phyloP scores from a whole-genome alignment of 1,140 invertebrate genomes.

The Atopsyche davidsoni region DNA sequence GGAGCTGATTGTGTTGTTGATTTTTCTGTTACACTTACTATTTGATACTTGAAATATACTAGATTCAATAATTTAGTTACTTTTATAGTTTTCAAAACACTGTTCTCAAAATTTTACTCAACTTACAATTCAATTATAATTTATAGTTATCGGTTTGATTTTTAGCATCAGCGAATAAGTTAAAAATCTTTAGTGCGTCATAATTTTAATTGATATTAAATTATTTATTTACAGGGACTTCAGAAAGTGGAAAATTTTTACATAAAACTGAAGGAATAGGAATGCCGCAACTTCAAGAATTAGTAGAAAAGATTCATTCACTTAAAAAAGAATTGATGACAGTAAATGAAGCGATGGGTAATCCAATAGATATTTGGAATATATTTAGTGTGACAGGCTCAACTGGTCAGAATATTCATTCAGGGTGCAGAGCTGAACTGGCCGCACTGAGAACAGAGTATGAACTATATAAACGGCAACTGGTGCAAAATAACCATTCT shows the following conservation, averaged over 20 bases:
- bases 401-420: conserved; percentile 39
- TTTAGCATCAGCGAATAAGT: too few species aligned
- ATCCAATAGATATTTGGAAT: conserved; percentile 47
- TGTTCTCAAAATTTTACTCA: too few species aligned
- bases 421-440: conserved; percentile 41
- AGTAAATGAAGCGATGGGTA: conserved; percentile 49
- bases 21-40: too few species aligned
- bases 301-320: conserved; percentile 52
- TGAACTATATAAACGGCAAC: conserved; percentile 34
- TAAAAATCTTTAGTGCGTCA: too few species aligned
- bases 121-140: too few species aligned
- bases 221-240: conserved; percentile 5
- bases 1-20: too few species aligned
- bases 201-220: too few species aligned
- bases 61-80: too few species aligned
- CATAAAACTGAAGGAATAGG: conserved; percentile 31
- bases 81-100: too few species aligned
- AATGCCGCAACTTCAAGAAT: conserved; percentile 42
- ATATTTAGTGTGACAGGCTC: conserved; percentile 42
- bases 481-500: conserved; percentile 20
- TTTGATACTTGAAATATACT: too few species aligned
- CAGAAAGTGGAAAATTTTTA: background rate
- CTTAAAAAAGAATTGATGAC: conserved; percentile 50
- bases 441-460: conserved; percentile 40
- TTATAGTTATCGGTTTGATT: too few species aligned